phyloP scores from a whole-genome alignment of 2,888 invertebrate species.

The Tubulanus polymorphus region DNA sequence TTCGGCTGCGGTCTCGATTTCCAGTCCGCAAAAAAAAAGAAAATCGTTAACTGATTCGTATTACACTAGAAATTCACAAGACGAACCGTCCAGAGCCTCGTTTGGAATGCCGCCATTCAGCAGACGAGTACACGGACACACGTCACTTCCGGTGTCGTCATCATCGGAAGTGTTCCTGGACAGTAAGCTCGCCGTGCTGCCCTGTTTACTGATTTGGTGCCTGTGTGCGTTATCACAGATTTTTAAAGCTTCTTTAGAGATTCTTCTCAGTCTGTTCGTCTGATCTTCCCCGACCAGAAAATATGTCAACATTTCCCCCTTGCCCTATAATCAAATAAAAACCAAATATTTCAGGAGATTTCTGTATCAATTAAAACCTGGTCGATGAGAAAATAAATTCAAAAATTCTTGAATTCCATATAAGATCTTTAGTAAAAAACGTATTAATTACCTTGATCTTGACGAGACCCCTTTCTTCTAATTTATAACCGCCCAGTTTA shows the following conservation, averaged over 20 bases:
- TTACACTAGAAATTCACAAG: not conserved
- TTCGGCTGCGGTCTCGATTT: too few species aligned
- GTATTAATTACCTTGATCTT: conserved; percentile 56
- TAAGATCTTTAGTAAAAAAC: too few species aligned
- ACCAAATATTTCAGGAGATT: too few species aligned
- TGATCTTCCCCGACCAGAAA: conserved; percentile 49
- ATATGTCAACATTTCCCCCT: conserved; percentile 53
- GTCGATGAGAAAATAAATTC: too few species aligned
- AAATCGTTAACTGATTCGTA: too few species aligned
- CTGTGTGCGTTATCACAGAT: not conserved
- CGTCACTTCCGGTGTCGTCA: not conserved
- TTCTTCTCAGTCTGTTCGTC: conserved; percentile 24
- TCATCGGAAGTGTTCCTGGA: not conserved
- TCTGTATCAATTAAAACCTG: too few species aligned
- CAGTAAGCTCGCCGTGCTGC: not conserved
- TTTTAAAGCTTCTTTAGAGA: conserved; percentile 17
- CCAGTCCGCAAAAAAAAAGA: too few species aligned
- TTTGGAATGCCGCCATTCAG: not conserved
- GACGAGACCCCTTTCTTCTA: conserved; percentile 51
- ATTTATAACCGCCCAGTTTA: conserved; percentile 52
- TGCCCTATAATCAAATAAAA: conserved; percentile 43
- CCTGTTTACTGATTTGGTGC: not conserved
- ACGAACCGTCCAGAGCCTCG: not conserved
- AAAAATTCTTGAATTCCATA: too few species aligned
- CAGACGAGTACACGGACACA: not conserved